Base-by-base conservation (phyloP, 2,888 invertebrate genomes). In the Mythimna ferrago region DNA sequence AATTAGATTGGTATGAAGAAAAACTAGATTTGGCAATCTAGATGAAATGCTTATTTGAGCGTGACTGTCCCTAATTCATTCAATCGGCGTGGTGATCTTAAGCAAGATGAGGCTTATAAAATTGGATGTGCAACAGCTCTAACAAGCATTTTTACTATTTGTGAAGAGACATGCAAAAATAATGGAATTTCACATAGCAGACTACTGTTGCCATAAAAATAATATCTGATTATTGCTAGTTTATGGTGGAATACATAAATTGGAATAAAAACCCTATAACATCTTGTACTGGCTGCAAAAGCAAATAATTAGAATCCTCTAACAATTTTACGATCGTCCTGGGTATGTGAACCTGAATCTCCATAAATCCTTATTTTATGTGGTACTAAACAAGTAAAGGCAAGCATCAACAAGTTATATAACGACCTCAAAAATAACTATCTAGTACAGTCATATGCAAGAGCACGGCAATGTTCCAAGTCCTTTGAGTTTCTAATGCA, bases 401-500 rank as follows among this genome's bases (percentile, higher is more conserved):
- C 64, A 72, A 60, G 60, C 68, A 73, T 81, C 60, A 57, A 66
- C 66, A 53, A 62, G 54, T 62, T 48, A 69, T 71, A 66, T 67
- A 65, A 62, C 62, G 21, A 78, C 51, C 41, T 70, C 14, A 72
- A 71, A 78, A 81, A 76, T 38, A 19, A 57, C 21, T 66, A 78
- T 57, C 62, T 41, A 35, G 53, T 41, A 72, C 35, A 78, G 64
- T 21, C 44, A 56, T 66, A 82, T 68, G 73, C 69, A 66, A 64
- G 61, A 63, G 53, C 69, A 77, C 62, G 56, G 44, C 67, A 80
- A 69, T 61, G 57, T 80, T 78, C 75, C 57, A 74, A 75, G 64
- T 75, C 73, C 82, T 77, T 78, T 82, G 78, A 76, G 77, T 84
- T 74, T 78, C 73, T 72, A 83, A 81, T 78, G 61, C 72, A 81